phyloP scores from a whole-genome alignment of 2,113 vertebrate genomes.

The Osmerus mordax region DNA sequence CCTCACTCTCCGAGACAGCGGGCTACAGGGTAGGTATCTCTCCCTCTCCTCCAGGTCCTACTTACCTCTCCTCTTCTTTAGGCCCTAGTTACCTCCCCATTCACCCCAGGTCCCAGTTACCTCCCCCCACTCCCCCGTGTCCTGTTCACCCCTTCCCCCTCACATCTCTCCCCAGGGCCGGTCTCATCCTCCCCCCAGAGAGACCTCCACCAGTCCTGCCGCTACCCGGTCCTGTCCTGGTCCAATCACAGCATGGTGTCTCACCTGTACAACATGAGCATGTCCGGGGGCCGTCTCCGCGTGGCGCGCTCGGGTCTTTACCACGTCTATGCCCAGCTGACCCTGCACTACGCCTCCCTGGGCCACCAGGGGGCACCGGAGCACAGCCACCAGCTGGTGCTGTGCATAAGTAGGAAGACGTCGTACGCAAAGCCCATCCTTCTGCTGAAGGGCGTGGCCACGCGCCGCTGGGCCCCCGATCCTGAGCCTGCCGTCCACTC shows the following conservation, averaged over 20 bases:
- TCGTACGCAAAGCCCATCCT: constrained; percentile 65
- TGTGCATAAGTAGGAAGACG: constrained; percentile 71
- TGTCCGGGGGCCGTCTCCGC: constrained; percentile 58
- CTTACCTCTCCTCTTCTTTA: too few relatives aligned
- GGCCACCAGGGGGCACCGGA: constrained; percentile 16
- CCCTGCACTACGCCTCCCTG: constrained; percentile 61
- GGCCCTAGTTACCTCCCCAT: too few relatives aligned
- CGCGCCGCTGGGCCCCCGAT: constrained; percentile 70
- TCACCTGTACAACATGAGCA: constrained; percentile 71
- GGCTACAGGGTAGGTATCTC: constrained; percentile 32
- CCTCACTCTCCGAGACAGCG: constrained; percentile 48
- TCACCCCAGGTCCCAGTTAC: not conserved
- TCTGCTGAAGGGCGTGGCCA: constrained; percentile 73
- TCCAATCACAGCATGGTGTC: constrained; percentile 55
- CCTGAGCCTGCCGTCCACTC: constrained; percentile 70
- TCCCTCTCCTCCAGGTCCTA: too few relatives aligned
- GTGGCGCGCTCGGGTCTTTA: constrained; percentile 69
- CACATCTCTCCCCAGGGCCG: constrained; percentile 21
- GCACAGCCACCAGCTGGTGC: constrained; percentile 63
- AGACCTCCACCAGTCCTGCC: constrained; percentile 72
- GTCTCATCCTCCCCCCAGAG: constrained; percentile 32
- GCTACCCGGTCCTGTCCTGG: constrained; percentile 65
- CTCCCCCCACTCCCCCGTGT: not conserved
- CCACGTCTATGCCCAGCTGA: constrained; percentile 73
- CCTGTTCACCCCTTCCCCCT: not conserved